Conservation (phyloP, 2,888 invertebrate genomes). For the Eristalis pertinax region DNA sequence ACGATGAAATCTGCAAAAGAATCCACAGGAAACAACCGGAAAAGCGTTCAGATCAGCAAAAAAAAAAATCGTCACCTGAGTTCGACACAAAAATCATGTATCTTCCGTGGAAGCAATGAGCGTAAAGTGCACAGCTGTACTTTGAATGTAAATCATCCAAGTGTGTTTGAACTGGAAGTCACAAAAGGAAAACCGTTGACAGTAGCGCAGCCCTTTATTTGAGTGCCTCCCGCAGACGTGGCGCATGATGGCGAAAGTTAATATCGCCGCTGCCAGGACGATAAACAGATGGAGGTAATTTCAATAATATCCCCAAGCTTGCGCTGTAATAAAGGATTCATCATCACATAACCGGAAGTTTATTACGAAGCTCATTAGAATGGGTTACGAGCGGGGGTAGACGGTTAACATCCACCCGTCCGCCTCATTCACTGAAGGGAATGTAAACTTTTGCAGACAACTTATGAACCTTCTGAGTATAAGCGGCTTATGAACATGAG, state of each 20-base stretch:
- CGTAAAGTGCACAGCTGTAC: slow-evolving; percentile 22
- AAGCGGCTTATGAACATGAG: background rate
- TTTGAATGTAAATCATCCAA: slow-evolving; percentile 1
- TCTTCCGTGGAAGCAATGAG: background rate
- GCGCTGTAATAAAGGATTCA: background rate
- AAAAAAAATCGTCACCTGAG: slow-evolving; percentile 16
- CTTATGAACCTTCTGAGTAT: background rate
- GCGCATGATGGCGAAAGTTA: background rate
- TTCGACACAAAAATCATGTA: slow-evolving; percentile 13
- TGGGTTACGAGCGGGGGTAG: background rate
- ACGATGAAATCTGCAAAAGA: slow-evolving; percentile 12
- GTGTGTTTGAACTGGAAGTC: slow-evolving; percentile 1
- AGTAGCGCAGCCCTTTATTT: background rate
- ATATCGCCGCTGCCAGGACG: background rate
- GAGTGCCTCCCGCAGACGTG: background rate
- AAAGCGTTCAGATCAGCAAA: slow-evolving; percentile 27
- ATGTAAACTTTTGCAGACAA: background rate
- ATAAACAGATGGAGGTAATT: background rate
- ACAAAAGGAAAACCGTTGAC: background rate
- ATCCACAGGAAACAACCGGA: background rate
- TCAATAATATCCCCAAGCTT: background rate
- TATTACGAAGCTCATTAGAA: background rate
- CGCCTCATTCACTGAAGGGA: background rate
- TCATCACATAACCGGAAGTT: background rate
- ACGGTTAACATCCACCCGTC: background rate